Percentiles rank a stretch among this genome's conserved stretches.
These are phyloP conservation scores for Macrotis lagotis DNA, from an alignment of 2,113 vertebrate species.

Conservation along the genomic window DNA sequence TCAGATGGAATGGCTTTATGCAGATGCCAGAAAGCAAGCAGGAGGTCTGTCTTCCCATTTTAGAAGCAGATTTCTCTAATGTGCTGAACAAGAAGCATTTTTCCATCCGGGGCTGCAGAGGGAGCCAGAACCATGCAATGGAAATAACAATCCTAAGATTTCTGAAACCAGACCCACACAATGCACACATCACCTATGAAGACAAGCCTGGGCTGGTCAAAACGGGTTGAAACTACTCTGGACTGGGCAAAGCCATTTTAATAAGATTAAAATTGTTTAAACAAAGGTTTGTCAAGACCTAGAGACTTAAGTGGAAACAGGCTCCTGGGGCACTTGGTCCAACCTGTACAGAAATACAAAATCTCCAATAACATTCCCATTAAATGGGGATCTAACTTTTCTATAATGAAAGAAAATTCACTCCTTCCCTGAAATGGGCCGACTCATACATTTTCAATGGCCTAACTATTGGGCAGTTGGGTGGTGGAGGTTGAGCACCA, in stretches of 20 bases:
- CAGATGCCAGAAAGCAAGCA: conserved; percentile 13
- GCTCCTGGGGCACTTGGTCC: background rate
- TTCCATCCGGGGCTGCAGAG: conserved; percentile 76
- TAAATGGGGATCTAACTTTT: background rate
- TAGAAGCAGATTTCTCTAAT: conserved; percentile 37
- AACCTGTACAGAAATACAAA: background rate
- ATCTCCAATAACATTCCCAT: background rate
- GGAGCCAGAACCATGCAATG: conserved; percentile 77
- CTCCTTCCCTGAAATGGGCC: background rate
- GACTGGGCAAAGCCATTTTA: background rate
- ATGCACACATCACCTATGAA: background rate
- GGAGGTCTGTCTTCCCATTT: background rate
- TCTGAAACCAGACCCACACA: background rate
- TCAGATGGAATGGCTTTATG: conserved; percentile 14
- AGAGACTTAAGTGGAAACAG: background rate
- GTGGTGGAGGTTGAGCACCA: too few relatives aligned
- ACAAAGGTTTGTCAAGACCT: background rate
- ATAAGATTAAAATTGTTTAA: background rate
- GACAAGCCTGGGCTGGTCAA: background rate
- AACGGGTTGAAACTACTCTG: background rate
- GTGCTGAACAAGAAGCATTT: conserved; percentile 67
- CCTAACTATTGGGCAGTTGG: background rate
- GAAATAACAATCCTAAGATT: background rate
- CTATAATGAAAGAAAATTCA: background rate
- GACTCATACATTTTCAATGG: background rate